phyloP scores from a whole-genome alignment of 2,797 vertebrate species.

The Labeo calbasu region DNA sequence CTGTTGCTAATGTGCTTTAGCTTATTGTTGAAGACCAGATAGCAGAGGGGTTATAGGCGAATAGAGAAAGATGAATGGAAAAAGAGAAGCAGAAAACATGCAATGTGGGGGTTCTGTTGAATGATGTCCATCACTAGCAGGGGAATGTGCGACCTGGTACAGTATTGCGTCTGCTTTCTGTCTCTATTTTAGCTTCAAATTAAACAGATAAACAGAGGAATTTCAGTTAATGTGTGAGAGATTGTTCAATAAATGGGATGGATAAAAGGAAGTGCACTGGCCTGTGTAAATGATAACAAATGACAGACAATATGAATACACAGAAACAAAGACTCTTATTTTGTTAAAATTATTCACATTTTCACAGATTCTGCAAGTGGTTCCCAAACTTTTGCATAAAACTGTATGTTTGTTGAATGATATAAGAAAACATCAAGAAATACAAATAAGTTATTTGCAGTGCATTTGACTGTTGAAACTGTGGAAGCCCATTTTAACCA shows the following conservation, averaged over 20 bases:
- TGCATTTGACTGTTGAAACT: constrained; percentile 24
- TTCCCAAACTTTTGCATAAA: no score
- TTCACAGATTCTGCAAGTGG: no score
- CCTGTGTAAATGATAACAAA: constrained; percentile 3
- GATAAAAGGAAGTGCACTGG: background rate
- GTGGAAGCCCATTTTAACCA: no score
- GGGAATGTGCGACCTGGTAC: constrained; percentile 55
- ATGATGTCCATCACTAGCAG: background rate
- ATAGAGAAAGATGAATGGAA: background rate
- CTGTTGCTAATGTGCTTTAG: background rate
- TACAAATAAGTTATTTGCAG: background rate
- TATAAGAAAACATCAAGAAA: background rate
- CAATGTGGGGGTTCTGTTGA: constrained; percentile 15
- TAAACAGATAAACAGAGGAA: background rate
- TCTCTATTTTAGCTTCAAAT: constrained; percentile 3
- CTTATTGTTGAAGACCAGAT: background rate
- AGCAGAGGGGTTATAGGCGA: background rate
- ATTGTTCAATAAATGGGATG: background rate
- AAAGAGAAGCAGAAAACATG: background rate
- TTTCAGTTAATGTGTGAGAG: background rate
- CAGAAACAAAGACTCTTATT: constrained; percentile 3
- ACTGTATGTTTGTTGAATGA: no score
- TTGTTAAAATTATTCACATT: no score
- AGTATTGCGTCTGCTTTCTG: constrained; percentile 9
- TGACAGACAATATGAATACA: background rate